A percentile compares a stretch with the other conserved stretches of the same genome.
phyloP scores from a whole-genome alignment of 2,113 vertebrate genomes.

The Tragelaphus buxtoni region DNA sequence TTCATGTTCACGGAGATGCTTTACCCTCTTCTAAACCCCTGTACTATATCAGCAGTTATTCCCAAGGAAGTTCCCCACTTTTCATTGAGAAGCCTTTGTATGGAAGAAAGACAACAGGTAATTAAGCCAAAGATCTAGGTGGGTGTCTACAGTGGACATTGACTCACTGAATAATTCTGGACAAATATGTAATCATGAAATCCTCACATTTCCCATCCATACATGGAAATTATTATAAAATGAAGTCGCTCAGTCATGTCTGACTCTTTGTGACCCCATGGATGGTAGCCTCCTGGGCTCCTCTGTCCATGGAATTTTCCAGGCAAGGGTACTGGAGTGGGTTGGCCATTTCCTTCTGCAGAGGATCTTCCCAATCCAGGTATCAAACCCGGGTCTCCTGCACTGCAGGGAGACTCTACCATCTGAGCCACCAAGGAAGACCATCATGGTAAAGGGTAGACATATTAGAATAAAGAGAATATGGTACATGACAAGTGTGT shows the following conservation, averaged over 20 bases:
- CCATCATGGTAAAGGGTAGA: neutral
- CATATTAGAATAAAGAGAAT: neutral
- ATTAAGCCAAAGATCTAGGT: neutral
- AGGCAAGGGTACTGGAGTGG: neutral
- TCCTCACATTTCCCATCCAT: neutral
- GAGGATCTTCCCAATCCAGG: neutral
- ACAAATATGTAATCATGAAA: neutral
- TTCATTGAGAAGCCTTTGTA: neutral
- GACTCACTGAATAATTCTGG: neutral
- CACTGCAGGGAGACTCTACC: neutral
- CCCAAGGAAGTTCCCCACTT: fast-evolving
- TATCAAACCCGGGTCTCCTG: neutral
- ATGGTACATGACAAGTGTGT: neutral
- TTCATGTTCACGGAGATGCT: neutral
- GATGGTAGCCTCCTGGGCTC: neutral
- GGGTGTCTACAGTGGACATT: no score
- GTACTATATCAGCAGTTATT: fast-evolving
- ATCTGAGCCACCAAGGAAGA: neutral
- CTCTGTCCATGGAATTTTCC: neutral
- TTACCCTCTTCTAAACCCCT: neutral
- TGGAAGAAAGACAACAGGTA: neutral
- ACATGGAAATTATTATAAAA: neutral
- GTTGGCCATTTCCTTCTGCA: neutral
- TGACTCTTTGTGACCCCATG: neutral
- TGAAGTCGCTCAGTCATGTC: fast-evolving